These are phyloP conservation scores for Anticlea derivata DNA, from an alignment of 2,888 invertebrate genomes.

Conservation along the genomic window DNA sequence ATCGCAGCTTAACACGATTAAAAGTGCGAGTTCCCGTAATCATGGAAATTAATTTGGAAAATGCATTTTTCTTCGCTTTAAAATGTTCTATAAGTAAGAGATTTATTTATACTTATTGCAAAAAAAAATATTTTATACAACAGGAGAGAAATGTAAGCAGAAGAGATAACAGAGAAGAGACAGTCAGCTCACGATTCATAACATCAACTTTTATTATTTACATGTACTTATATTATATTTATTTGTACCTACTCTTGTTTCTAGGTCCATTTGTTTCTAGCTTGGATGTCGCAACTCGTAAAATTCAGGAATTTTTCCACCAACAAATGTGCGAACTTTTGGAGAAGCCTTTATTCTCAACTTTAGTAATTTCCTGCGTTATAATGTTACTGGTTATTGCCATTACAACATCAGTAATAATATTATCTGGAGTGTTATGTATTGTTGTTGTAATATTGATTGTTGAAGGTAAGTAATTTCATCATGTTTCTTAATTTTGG, in stretches of 20 bases:
- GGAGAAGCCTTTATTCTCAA: conserved; percentile 51
- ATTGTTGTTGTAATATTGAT: conserved; percentile 46
- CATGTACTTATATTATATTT: not conserved
- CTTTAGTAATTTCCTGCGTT: conserved; percentile 40
- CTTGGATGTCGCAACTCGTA: conserved; percentile 29
- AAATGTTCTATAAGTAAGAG: conserved; percentile 53
- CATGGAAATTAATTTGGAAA: conserved; percentile 64
- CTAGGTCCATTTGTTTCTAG: conserved; percentile 39
- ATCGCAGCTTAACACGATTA: too few relatives aligned
- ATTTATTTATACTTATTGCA: too few relatives aligned
- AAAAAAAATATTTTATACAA: too few relatives aligned
- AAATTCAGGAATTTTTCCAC: conserved; percentile 18
- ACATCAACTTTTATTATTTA: too few relatives aligned
- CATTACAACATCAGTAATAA: conserved; percentile 41
- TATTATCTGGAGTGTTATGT: conserved; percentile 42
- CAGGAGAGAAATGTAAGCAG: too few relatives aligned
- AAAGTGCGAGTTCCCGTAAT: too few relatives aligned
- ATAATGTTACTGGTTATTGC: conserved; percentile 35
- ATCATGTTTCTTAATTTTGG: too few relatives aligned
- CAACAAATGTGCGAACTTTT: conserved; percentile 32
- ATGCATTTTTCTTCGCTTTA: conserved; percentile 53
- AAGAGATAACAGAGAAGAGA: too few relatives aligned
- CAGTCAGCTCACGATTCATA: too few relatives aligned
- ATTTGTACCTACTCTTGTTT: conserved; percentile 25
- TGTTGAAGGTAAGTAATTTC: conserved; percentile 56